Base-by-base conservation (phyloP, 2,113 vertebrate species). In the Passer montanus region DNA sequence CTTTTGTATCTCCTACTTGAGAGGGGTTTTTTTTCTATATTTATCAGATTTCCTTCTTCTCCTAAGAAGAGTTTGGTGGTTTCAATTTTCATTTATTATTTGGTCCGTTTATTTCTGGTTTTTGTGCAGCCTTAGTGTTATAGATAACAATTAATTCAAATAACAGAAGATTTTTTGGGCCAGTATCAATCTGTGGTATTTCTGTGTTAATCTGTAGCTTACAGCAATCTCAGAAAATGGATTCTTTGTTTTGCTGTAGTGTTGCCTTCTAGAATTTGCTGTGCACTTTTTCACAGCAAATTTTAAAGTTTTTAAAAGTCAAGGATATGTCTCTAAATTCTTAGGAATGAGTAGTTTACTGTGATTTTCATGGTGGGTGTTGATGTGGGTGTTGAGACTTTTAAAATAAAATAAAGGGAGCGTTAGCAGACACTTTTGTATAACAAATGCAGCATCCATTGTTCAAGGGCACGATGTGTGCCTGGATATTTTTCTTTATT, bases 151-250 rank as follows among this genome's bases (percentile, higher is more conserved):
- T 55, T 84, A 84, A 55, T 20, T 41, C 11, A n/a, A 26, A 27
- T 53, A 49, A 33, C 5, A 21, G 4, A 9, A n/a, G 6, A 7
- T 84, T 90, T 56, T 15, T 6, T 47, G 21, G 30, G 10, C 56
- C 8, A 11, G 0, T 56, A 44, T 43, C 0, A 13, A 26, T 68
- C 10, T 4, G 2, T 35, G 15, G 6, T 4, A 27, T 49, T 88
- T 89, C 9, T 46, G 6, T 64, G 27, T 70, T 74, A 14, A 55
- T 55, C 28, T 68, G 0, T 10, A 52, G 3, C 0, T 77, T 44
- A 19, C 2, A 37, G 20, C 50, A 72, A 50, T 11, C 44, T 59
- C 59, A 76, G 67, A 39, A 69, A 85, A 62, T 16, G 15, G 9
- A 17, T 14, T 23, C 35, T 53, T 37, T 63, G 9, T 28, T 64